Base-by-base conservation (phyloP, 2,113 vertebrate genomes). In the Embiotoca jacksoni region DNA sequence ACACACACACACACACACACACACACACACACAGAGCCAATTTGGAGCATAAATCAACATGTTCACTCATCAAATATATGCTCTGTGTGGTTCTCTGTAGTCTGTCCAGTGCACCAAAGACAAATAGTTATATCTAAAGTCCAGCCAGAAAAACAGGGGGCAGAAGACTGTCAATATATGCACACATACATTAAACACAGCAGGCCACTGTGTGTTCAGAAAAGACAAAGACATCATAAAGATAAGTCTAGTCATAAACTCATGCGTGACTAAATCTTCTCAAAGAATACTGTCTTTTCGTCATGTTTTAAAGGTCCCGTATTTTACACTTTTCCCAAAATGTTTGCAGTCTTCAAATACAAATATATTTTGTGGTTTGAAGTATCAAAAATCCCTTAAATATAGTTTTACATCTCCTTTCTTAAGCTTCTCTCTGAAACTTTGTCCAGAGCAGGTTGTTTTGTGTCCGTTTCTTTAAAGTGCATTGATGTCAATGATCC, bases 21-120 rank as follows among this genome's bases (percentile, higher is more conserved):
- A 62, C 78, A 62, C 74, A 67, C 82, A 84, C 81, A 77, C 78
- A 73, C 78, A 76, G 64, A 89, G 84, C 75, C 80, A 90, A 91
- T 92, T 89, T 84, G 62, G 75, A 85, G 86, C 89, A 92, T 92
- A 90, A 94, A 94, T 94, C 92, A 93, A 93, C 90, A 92, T 69
- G 66, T 88, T 90, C 72, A n/a, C 88, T 89, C 82, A 86, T 93
- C 91, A 94, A 92, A 94, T 92, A 93, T 93, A 88, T 91, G 90
- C 92, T 87, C 79, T 81, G 84, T 75, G 81, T 85, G 84, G 75
- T 89, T 85, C 88, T 92, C 88, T 62, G 85, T 55, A 87, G 90
- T 93, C 89, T 85, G 90, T 91, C 88, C 87, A 85, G 72, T 81
- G 87, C 88, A 60, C 84, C 84, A 84, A 91, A 90, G 89, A 91